Evolutionary conservation across 2,797 vertebrate genomes (phyloP).

Genomic region (Chelonia mydas): DNA sequence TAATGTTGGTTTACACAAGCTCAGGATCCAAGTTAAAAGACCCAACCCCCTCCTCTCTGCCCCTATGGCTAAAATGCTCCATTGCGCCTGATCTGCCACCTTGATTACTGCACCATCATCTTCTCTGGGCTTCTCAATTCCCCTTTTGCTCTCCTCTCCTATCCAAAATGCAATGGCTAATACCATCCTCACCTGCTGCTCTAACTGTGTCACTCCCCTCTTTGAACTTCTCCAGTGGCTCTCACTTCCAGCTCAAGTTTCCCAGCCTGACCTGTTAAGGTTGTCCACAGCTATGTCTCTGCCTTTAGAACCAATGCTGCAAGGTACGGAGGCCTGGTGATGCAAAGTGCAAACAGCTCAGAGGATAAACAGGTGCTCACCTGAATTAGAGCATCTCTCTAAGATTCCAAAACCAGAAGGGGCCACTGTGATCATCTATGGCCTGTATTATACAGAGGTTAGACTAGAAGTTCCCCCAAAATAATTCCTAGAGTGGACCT

Average conservation of each 20-base stretch:
- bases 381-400: too few relatives aligned
- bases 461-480: too few relatives aligned
- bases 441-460: too few relatives aligned
- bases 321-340: too few relatives aligned
- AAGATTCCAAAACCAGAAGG: too few relatives aligned
- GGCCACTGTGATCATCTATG: too few relatives aligned
- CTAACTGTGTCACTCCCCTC: not conserved
- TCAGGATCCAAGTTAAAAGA: not conserved
- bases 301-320: not conserved
- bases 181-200: not conserved
- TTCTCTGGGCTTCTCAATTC: not conserved
- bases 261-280: not conserved
- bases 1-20: not conserved
- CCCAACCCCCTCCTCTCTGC: not conserved
- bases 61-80: not conserved
- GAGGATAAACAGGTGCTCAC: too few relatives aligned
- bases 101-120: accelerated
- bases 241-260: not conserved
- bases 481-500: too few relatives aligned
- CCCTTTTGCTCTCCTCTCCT: not conserved
- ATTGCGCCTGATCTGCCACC: not conserved
- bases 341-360: too few relatives aligned
- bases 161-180: not conserved
- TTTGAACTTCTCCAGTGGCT: not conserved
- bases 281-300: not conserved